phyloP scores from a whole-genome alignment of 2,888 invertebrate genomes.

The Priapulus caudatus region DNA sequence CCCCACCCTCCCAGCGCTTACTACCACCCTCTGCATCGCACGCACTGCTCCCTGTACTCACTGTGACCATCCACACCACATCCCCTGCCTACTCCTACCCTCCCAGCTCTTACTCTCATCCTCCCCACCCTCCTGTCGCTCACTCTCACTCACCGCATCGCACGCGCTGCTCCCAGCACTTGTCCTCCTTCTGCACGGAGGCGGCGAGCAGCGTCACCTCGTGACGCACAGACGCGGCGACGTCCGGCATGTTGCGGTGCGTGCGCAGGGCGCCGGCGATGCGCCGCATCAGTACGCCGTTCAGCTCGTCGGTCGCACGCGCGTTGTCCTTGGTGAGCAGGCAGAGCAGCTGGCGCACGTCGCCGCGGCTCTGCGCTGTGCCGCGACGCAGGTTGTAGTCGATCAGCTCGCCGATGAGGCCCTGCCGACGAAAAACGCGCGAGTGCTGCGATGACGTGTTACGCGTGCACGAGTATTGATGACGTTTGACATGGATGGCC shows the following conservation, averaged over 20 bases:
- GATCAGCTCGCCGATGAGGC: conserved; percentile 74
- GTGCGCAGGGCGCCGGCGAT: conserved; percentile 48
- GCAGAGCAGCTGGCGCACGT: conserved; percentile 75
- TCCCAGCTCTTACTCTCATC: no score
- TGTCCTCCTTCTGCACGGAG: conserved; percentile 78
- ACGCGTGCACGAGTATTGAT: background rate
- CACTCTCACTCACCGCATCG: conserved; percentile 45
- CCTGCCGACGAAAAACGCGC: conserved; percentile 62
- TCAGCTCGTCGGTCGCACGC: conserved; percentile 67
- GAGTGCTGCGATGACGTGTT: conserved; percentile 55
- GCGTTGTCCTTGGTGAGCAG: conserved; percentile 75
- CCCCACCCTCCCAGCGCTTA: no score
- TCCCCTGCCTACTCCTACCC: no score
- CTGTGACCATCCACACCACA: no score
- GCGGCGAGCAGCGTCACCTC: conserved; percentile 77
- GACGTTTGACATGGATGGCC: background rate
- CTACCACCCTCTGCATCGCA: conserved; percentile 48
- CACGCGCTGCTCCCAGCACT: conserved; percentile 86
- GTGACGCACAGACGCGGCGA: conserved; percentile 64
- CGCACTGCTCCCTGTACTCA: conserved; percentile 87
- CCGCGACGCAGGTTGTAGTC: conserved; percentile 80
- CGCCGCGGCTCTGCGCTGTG: conserved; percentile 57
- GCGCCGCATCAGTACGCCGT: conserved; percentile 64
- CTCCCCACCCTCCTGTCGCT: no score
- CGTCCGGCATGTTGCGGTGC: conserved; percentile 45